Base-by-base conservation (phyloP, 2,888 invertebrate genomes). In the Amphipoea oculea region DNA sequence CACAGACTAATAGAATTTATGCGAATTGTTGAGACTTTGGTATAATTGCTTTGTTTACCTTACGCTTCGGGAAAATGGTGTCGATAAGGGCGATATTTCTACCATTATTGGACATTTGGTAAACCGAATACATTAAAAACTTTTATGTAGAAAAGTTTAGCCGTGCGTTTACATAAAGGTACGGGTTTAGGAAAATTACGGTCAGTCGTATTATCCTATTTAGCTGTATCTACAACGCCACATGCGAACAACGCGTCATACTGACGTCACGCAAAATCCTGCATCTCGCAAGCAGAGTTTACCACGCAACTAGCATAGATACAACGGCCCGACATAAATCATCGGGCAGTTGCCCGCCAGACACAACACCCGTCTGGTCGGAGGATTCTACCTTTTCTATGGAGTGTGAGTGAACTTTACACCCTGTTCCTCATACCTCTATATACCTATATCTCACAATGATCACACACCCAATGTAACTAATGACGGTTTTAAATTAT, bases 1-100 rank as follows among this genome's bases (percentile, higher is more conserved):
- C 85, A 81, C 81, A 84, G 81, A 81, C 78, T 84, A 84, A 89
- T 88, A 83, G 79, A 84, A 86, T 81, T 87, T 86, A 81, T 84
- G 76, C n/a, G 78, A 78, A 84, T 87, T 86, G 86, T 81, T 84
- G 68, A 75, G 71, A 78, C 76, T 78, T 75, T 69, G 17, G 71
- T 73, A 66, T 84, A 86, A 84, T 86, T 86, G 78, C 60, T 81
- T 84, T 87, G 81, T 84, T 86, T 86, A 74, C 76, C 54, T 67
- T 68, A 40, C n/a, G n/a, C 54, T 54, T 48, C 45, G 29, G 12
- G 73, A 51, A 80, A 71, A 73, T 72, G 23, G 48, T 36, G 63
- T 54, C 23, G 23, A 75, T 72, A 70, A 7, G 65, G 63, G 4
- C 42, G 65, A 23, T 66, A 66, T 78, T 63, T 23, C 62, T 51